These are phyloP conservation scores for Montipora capitata DNA, from an alignment of 92 coral and sea anemone species.

Conservation along the genomic window DNA sequence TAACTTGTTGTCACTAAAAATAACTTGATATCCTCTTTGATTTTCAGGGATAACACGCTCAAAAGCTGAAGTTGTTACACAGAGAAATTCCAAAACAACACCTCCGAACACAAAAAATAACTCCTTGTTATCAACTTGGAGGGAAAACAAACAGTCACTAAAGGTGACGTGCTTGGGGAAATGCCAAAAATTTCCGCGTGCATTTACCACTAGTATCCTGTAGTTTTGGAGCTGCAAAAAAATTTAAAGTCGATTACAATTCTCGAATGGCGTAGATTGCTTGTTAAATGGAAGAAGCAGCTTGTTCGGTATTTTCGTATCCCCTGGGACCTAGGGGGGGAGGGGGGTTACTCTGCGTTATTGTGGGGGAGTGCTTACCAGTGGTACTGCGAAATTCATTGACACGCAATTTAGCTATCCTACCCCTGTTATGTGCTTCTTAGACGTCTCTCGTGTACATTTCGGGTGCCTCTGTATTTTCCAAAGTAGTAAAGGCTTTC, in stretches of 20 bases:
- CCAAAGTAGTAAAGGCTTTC: no score
- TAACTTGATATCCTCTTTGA: neutral
- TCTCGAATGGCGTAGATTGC: neutral
- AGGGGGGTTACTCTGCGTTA: neutral
- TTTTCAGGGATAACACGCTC: conserved; percentile 19
- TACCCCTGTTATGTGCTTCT: no score
- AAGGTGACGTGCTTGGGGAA: neutral
- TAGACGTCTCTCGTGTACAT: no score
- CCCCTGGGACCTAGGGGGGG: neutral
- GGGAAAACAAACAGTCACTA: conserved; percentile 28
- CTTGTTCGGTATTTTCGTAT: neutral
- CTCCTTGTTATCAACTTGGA: neutral
- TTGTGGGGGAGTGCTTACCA: neutral
- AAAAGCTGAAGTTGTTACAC: neutral
- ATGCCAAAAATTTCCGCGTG: neutral
- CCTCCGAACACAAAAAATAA: neutral
- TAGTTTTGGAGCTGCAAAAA: neutral
- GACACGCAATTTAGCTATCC: no score
- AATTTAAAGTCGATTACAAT: neutral
- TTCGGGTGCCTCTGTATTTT: no score
- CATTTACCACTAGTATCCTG: conserved; percentile 9
- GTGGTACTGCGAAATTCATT: no score
- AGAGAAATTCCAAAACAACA: conserved; percentile 4
- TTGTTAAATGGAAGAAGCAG: neutral
- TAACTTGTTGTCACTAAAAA: conserved; percentile 8